A percentile compares a stretch with the other conserved stretches of the same genome.
Conservation (phyloP, 2,888 invertebrate species). For the Trypoxylon attenuatum region DNA sequence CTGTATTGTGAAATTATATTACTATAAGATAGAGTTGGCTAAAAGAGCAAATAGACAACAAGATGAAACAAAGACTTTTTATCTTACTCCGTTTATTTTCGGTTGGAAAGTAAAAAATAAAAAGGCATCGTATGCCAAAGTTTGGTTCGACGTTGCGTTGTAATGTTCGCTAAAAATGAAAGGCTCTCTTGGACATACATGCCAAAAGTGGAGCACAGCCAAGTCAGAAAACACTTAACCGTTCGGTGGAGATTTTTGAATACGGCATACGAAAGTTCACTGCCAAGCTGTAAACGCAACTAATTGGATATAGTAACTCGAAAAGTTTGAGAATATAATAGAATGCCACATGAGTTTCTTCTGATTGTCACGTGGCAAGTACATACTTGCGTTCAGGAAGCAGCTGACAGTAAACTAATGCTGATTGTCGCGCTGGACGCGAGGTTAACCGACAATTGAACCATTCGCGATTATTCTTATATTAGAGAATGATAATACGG, state of each 20-base stretch:
- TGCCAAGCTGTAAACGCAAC: slow-evolving; percentile 5
- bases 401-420: slow-evolving; percentile 62
- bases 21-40: too few species aligned
- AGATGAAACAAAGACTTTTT: too few species aligned
- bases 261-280: neutral
- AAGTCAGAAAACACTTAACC: neutral
- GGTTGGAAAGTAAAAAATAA: too few species aligned
- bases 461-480: slow-evolving; percentile 51
- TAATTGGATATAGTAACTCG: slow-evolving; percentile 2
- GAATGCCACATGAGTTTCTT: slow-evolving; percentile 28
- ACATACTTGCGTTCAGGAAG: slow-evolving; percentile 56
- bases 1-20: too few species aligned
- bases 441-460: slow-evolving; percentile 71
- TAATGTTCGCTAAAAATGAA: too few species aligned
- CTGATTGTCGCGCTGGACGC: slow-evolving; percentile 59
- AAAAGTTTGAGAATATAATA: slow-evolving; percentile 20
- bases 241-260: neutral
- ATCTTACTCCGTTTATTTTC: too few species aligned
- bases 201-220: neutral
- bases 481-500: slow-evolving; percentile 52
- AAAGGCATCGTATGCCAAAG: too few species aligned
- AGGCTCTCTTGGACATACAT: too few species aligned
- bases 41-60: too few species aligned
- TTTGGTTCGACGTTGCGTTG: too few species aligned
- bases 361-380: slow-evolving; percentile 50